Conservation (phyloP, 35 echinoderm and acorn worm species). For the Stichopus chloronotus region DNA sequence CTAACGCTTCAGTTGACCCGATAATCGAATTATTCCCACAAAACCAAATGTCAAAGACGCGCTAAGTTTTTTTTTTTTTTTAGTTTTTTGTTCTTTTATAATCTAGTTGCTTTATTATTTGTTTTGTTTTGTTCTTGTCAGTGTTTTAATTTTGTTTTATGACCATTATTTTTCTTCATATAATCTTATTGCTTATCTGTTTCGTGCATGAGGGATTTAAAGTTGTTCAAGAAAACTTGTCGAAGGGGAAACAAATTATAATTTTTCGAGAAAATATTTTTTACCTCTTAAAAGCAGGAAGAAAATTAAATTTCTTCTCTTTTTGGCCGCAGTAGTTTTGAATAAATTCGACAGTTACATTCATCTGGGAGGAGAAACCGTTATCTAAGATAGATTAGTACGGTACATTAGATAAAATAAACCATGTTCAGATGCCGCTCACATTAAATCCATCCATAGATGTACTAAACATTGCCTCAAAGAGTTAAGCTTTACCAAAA, state of each 20-base stretch:
- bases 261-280: slow-evolving; percentile 2
- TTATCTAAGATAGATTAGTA: background rate
- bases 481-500: no score
- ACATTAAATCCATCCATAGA: no score
- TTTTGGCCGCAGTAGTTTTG: background rate
- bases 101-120: no score
- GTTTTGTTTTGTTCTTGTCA: no score
- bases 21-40: slow-evolving; percentile 27
- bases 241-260: background rate
- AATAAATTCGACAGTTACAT: slow-evolving; percentile 1
- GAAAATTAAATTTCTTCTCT: background rate
- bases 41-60: slow-evolving; percentile 28
- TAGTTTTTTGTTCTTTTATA: background rate
- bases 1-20: slow-evolving; percentile 8
- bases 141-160: no score
- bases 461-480: no score
- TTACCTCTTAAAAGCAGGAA: background rate
- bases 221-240: background rate
- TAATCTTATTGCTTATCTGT: slow-evolving; percentile 7
- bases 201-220: background rate
- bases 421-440: no score
- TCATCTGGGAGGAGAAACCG: background rate
- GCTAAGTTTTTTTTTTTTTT: background rate
- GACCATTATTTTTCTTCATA: no score
- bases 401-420: background rate